Percentiles rank a stretch among this genome's conserved stretches.
phyloP scores from a whole-genome alignment of 2,797 vertebrate genomes.

The Atherinosoma microstoma region DNA sequence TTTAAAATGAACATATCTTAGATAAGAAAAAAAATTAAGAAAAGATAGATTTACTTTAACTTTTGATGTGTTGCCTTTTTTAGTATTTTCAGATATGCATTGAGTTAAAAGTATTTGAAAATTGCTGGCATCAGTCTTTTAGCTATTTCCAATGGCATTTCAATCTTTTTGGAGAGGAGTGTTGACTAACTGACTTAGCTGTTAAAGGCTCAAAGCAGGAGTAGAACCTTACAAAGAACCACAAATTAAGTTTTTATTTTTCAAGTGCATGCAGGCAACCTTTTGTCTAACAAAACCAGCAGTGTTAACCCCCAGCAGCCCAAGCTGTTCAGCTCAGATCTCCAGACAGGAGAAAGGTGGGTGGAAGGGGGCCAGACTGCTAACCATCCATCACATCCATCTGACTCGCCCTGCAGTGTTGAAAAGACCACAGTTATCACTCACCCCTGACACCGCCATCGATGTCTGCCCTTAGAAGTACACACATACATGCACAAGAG shows the following conservation, averaged over 20 bases:
- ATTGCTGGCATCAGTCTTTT: no score
- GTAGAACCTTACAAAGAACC: background rate
- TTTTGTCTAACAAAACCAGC: constrained; percentile 50
- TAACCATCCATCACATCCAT: constrained; percentile 78
- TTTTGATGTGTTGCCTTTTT: background rate
- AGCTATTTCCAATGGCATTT: no score
- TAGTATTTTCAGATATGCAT: background rate
- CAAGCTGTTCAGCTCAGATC: constrained; percentile 42
- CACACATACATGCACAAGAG: constrained; percentile 30
- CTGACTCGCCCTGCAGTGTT: constrained; percentile 74
- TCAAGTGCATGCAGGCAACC: constrained; percentile 39
- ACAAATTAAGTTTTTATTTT: constrained; percentile 14
- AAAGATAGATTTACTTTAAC: no score
- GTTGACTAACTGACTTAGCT: no score
- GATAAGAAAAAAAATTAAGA: background rate
- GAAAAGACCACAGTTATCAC: constrained; percentile 82
- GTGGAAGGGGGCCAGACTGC: constrained; percentile 62
- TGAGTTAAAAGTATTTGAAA: background rate
- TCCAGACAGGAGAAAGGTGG: constrained; percentile 68
- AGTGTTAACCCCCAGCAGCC: constrained; percentile 37
- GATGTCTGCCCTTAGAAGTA: constrained; percentile 67
- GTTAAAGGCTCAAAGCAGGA: no score
- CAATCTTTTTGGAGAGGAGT: no score
- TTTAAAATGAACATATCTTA: background rate
- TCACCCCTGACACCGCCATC: constrained; percentile 81